Evolutionary conservation across 2,888 invertebrate genomes (phyloP).

Genomic region (Philonicus albiceps): DNA sequence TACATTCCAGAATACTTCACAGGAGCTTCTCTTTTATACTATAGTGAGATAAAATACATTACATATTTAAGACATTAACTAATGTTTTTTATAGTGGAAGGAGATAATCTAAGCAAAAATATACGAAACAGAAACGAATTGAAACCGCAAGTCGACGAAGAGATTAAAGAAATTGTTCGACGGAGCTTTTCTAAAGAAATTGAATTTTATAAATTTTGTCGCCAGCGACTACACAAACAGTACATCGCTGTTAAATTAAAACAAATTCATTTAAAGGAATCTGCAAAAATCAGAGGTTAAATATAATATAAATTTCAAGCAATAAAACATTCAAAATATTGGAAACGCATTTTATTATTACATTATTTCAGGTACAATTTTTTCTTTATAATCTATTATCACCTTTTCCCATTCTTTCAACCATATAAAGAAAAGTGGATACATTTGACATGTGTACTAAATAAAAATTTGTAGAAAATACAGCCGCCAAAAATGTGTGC

Average conservation of each 20-base stretch:
- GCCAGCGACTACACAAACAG: conserved; percentile 81
- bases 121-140: neutral
- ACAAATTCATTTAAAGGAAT: neutral
- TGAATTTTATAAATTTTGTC: conserved; percentile 88
- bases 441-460: too few species aligned
- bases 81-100: neutral
- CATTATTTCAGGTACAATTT: too few species aligned
- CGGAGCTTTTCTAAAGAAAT: conserved; percentile 85
- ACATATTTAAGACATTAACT: neutral
- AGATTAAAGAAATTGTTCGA: neutral
- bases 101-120: neutral
- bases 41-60: conserved; percentile 76
- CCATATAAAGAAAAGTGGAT: too few species aligned
- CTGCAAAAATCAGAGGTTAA: neutral
- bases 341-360: neutral
- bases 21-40: conserved; percentile 66
- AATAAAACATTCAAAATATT: neutral
- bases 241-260: conserved; percentile 67
- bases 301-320: neutral
- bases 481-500: too few species aligned
- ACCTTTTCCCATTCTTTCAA: too few species aligned
- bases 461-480: too few species aligned
- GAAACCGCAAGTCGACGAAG: neutral
- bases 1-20: conserved; percentile 84
- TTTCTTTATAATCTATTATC: too few species aligned